A percentile compares a stretch with the other conserved stretches of the same genome.
Conservation (phyloP, 2,113 vertebrate species). For the Triplophysa siluroides region DNA sequence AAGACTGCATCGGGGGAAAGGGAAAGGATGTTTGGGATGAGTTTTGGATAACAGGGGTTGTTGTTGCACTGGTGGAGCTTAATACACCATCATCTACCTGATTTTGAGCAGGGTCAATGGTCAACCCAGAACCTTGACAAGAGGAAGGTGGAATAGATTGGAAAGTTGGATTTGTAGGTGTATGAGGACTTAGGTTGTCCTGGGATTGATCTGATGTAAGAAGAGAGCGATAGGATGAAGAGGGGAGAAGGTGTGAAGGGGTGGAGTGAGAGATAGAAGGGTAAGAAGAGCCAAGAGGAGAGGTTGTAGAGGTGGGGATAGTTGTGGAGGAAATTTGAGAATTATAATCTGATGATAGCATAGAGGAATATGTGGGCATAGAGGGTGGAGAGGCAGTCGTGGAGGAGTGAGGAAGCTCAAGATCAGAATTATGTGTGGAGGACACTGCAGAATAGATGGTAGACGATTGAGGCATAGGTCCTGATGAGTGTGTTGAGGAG, state of each 20-base stretch:
- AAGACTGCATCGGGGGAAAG: constrained; percentile 55
- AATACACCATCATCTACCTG: constrained; percentile 47
- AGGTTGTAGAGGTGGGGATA: constrained; percentile 53
- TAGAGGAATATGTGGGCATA: constrained; percentile 60
- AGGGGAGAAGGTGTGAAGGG: constrained; percentile 57
- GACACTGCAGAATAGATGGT: constrained; percentile 62
- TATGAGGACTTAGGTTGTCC: constrained; percentile 57
- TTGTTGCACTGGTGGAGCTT: constrained; percentile 27
- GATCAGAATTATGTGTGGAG: constrained; percentile 49
- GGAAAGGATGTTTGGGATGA: constrained; percentile 50
- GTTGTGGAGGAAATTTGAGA: constrained; percentile 51
- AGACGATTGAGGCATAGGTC: constrained; percentile 62
- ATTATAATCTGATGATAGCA: constrained; percentile 54
- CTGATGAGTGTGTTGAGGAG: constrained; percentile 60
- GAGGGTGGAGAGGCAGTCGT: constrained; percentile 50
- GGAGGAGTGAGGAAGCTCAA: constrained; percentile 50
- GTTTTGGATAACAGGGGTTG: constrained; percentile 47
- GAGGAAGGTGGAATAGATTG: constrained; percentile 43
- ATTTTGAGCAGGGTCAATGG: constrained; percentile 51
- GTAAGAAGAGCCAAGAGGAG: constrained; percentile 68
- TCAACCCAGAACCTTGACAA: constrained; percentile 55
- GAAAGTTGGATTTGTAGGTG: constrained; percentile 54
- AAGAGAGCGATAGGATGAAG: constrained; percentile 57
- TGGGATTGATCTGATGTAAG: constrained; percentile 45
- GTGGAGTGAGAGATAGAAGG: constrained; percentile 63